Base-by-base conservation (phyloP, 2,113 vertebrate species). In the Corythornis vintsioides region DNA sequence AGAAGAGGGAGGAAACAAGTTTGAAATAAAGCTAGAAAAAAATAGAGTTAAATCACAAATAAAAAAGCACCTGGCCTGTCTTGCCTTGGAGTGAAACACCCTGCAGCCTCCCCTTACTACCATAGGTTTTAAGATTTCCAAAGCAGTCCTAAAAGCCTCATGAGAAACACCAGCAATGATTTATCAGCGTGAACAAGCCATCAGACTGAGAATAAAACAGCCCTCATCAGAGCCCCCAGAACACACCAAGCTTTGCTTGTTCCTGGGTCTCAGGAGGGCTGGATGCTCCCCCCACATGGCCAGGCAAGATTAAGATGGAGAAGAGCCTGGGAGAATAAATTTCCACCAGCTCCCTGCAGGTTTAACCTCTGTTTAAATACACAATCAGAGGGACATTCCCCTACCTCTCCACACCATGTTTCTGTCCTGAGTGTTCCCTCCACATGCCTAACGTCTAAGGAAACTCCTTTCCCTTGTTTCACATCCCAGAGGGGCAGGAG, bases 121-220 rank as follows among this genome's bases (percentile, higher is more conserved):
- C 38, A 48, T 28, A 78, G 65, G 61, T 84, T 95, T 88, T 45
- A 47, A 78, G 50, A 38, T 85, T 89, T 69, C 59, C 86, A 95
- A 53, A 80, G 40, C 18, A 83, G 80, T 71, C 57, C 76, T 88
- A 85, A 86, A 77, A 88, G 47, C 40, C 57, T 91, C 45, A 78
- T 92, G 89, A 91, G 76, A 71, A 86, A 85, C 59, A 87, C 38
- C 85, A 92, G 31, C 31, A 66, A 59, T 55, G 77, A 88, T 93
- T 92, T 93, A 77, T 86, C 38, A 71, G 59, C 31, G 52, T 8
- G 17, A 86, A 72, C 33, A 72, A 91, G 78, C 45, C 26, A 48
- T 73, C 53, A 66, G 43, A 77, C 2, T 48, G 18, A 67, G 57
- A 72, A 73, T 24, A 77, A 66, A 74, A 47, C 10, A 74, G 56